Percentiles rank a stretch among this genome's conserved stretches.
Evolutionary conservation across 2,113 vertebrate genomes (phyloP).

Genomic region (Ceuthmochares aereus): DNA sequence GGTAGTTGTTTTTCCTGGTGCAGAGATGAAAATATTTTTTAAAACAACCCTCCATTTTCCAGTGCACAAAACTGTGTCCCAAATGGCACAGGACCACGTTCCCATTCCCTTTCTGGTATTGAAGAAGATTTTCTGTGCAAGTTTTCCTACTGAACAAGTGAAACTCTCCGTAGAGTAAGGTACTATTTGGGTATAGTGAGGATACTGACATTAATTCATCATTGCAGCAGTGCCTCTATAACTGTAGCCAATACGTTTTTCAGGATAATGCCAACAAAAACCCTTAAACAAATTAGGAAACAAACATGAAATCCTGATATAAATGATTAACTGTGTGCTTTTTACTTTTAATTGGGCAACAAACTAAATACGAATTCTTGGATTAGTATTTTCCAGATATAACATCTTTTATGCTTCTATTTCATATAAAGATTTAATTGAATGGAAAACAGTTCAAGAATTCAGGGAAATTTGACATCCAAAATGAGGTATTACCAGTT

Average conservation of each 20-base stretch:
- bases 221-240: neutral
- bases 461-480: neutral
- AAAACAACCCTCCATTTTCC: neutral
- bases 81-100: neutral
- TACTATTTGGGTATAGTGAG: neutral
- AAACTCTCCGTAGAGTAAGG: neutral
- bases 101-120: neutral
- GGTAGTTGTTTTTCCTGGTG: neutral
- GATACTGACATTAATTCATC: neutral
- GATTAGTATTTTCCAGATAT: neutral
- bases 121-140: neutral
- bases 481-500: neutral
- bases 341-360: neutral
- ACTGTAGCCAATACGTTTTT: neutral
- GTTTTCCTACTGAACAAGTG: neutral
- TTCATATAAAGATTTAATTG: neutral
- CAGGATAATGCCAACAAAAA: neutral
- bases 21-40: neutral
- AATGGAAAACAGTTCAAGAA: neutral
- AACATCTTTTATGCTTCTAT: neutral
- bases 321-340: neutral
- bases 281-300: neutral
- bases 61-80: neutral
- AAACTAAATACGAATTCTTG: neutral
- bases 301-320: neutral